Base-by-base conservation (phyloP, 2,888 invertebrate species). In the Trypoxylon attenuatum region DNA sequence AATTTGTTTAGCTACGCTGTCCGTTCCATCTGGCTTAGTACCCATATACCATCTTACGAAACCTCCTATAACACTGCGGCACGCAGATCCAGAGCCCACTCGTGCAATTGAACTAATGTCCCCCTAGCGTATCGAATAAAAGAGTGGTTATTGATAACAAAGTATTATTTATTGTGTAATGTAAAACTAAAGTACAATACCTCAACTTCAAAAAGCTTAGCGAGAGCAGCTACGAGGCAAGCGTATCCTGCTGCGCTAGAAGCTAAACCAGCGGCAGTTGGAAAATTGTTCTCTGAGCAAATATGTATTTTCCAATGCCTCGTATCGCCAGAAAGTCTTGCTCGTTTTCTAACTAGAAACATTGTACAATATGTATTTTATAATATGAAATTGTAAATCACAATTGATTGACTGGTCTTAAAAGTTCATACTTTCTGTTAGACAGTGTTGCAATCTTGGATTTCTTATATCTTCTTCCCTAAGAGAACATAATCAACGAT, bases 181-280 rank as follows among this genome's bases (percentile, higher is more conserved):
- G 19, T 43, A 18, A 27, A 39, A 57, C 15, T 59, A 2, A 16
- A 16, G 16, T 0, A 23, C 2, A 10, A 47, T 73, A 92, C 92
- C 90, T 78, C 88, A 0, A 96, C 88, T 69, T 91, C 91, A 82
- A 93, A 96, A 0, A 96, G 87, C 73, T 91, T 90, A 0, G 95
- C 93, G 56, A 98, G 87, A 0, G 96, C 92, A 43, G 74, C 59
- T 39, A 81, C 80, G 2, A 98, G 88, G 84, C 97, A 97, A 1
- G 99, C 98, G 87, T 97, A 99, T 2, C 99, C 99, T 38, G 99
- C 98, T 21, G 99, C 99, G 58, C 98, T 98, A 0, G 98, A 99
- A 0, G 99, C 99, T 46, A 99, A 89, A 0, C 99, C 99, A 55
- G 99, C 98, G 2, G 98, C 98, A 2, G 99, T 99, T 8, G 99